Conservation (phyloP, 2,113 vertebrate genomes). For the Elephantulus edwardii region DNA sequence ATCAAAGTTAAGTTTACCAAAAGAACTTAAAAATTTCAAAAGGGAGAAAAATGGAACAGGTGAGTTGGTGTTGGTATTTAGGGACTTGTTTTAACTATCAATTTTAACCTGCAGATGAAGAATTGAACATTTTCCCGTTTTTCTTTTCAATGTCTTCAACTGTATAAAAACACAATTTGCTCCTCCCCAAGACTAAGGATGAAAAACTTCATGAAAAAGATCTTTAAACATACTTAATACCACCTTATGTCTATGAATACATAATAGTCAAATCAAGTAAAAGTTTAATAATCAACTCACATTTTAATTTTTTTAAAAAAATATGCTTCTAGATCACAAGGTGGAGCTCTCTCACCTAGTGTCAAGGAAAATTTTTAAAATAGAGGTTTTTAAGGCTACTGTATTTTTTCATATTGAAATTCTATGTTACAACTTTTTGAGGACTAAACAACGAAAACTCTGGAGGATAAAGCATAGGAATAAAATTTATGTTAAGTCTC, state of each 20-base stretch:
- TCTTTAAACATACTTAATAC: slow-evolving; percentile 27
- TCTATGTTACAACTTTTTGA: too few species aligned
- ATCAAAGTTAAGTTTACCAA: neutral
- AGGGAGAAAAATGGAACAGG: neutral
- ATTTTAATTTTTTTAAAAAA: slow-evolving; percentile 38
- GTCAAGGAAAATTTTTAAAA: slow-evolving; percentile 80
- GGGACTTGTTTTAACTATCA: too few species aligned
- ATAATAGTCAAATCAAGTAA: slow-evolving; percentile 21
- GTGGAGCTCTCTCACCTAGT: slow-evolving; percentile 90
- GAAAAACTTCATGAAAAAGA: slow-evolving; percentile 10
- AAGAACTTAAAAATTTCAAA: neutral
- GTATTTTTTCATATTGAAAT: too few species aligned
- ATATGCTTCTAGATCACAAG: slow-evolving; percentile 87
- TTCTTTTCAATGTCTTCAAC: slow-evolving; percentile 38
- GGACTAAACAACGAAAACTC: too few species aligned
- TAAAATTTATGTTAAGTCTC: slow-evolving; percentile 15
- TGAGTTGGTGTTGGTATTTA: neutral
- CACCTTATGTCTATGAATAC: neutral
- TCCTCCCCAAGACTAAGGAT: neutral
- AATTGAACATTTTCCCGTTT: neutral
- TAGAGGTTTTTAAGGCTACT: slow-evolving; percentile 82
- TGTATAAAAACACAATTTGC: slow-evolving; percentile 35
- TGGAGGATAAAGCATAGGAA: slow-evolving; percentile 25
- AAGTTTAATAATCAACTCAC: slow-evolving; percentile 34
- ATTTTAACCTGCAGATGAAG: slow-evolving; percentile 43